Conservation (phyloP, 2,113 vertebrate species). For the Bubalus kerabau region DNA sequence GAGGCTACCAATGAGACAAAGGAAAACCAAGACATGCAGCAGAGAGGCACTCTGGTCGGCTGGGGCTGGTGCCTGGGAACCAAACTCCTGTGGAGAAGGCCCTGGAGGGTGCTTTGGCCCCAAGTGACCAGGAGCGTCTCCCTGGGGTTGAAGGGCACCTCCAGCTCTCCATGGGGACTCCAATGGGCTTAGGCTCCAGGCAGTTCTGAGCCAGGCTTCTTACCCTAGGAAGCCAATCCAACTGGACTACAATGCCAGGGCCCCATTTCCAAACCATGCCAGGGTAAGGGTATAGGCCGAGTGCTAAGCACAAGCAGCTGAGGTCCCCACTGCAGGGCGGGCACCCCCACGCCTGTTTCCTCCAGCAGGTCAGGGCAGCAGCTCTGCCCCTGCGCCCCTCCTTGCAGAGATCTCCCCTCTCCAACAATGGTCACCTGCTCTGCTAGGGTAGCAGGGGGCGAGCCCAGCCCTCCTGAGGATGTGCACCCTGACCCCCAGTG, state of each 20-base stretch:
- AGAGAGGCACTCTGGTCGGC: neutral
- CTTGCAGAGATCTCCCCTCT: neutral
- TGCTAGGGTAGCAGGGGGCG: rapidly evolving
- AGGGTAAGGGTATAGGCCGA: neutral
- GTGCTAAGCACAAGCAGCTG: neutral
- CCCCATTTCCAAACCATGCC: rapidly evolving
- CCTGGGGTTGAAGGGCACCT: too few relatives aligned
- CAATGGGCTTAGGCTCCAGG: neutral
- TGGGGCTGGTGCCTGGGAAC: neutral
- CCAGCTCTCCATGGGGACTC: neutral
- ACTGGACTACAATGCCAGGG: neutral
- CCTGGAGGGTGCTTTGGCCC: neutral
- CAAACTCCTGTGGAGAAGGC: neutral
- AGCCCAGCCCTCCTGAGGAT: neutral
- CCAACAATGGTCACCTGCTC: neutral
- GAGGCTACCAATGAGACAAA: neutral
- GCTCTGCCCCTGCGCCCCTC: neutral
- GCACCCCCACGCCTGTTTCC: neutral
- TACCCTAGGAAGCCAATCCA: neutral
- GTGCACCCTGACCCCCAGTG: rapidly evolving
- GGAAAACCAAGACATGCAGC: neutral
- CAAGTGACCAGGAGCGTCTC: neutral
- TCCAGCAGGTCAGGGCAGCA: neutral
- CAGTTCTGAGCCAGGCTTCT: neutral
- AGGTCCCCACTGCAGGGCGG: neutral